Evolutionary conservation across 2,888 invertebrate species (phyloP).

Genomic region (Stenodera caucasica): DNA sequence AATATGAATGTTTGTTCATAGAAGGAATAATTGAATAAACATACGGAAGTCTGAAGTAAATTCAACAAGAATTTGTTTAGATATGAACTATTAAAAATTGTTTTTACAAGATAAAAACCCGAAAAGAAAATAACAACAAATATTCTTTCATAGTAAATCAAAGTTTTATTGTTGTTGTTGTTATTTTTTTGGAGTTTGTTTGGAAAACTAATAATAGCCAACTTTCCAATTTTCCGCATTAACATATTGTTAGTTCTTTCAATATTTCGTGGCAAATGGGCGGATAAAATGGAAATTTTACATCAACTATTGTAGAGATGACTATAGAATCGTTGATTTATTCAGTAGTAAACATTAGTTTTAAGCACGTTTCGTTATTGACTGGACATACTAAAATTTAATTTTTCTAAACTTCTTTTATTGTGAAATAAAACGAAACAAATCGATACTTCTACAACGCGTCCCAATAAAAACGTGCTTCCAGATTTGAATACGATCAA

Average conservation of each 20-base stretch:
- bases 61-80: not conserved
- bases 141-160: not conserved
- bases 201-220: not conserved
- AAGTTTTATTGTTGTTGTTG: not conserved
- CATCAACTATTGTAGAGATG: not conserved
- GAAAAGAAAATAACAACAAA: not conserved
- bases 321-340: slow-evolving; percentile 9
- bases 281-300: slow-evolving; percentile 11
- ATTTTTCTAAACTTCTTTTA: no score
- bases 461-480: no score
- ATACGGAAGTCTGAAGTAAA: slow-evolving; percentile 4
- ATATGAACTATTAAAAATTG: not conserved
- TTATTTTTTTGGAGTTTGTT: no score
- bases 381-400: no score
- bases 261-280: slow-evolving; percentile 1
- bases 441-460: no score
- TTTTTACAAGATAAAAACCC: not conserved
- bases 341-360: slow-evolving; percentile 6
- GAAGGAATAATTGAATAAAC: not conserved
- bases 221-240: slow-evolving; percentile 3
- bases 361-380: not conserved
- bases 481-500: no score
- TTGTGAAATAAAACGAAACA: no score
- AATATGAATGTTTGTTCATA: slow-evolving; percentile 4
- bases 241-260: not conserved